Evolutionary conservation across 2,888 invertebrate species (phyloP), one percentile per base, ranked within the genome.

Genomic region (Eledona agricola): DNA sequence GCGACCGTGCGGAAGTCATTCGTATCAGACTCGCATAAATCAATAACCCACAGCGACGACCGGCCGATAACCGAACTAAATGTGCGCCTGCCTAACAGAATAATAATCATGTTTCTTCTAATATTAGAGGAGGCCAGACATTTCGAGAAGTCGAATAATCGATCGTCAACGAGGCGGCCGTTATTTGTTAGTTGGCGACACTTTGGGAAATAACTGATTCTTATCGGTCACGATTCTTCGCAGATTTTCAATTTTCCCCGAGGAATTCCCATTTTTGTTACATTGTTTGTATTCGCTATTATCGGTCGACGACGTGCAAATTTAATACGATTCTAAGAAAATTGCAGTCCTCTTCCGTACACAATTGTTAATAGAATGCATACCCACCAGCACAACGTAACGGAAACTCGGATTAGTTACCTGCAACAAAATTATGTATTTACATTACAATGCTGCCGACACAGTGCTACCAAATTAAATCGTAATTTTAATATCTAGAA

Each of bases 171-270:
- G 32, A 38, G 40, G 31, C 47, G 34, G 47, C 26, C 26, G 57
- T 58, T 60, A 60, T 62, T 60, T 64, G 59, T 64, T 57, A 55
- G 58, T 57, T 59, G 60, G 51, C 62, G 64, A 64, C 65, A 59
- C 60, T 50, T 40, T 59, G 56, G 67, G 68, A 69, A 69, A 69
- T 67, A 64, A 66, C 64, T 61, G 65, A 67, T 66, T 60, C 60
- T 66, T 68, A 69, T 69, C 68, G 64, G 61, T 59, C 57, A 58
- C 63, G 59, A 62, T 63, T 66, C 61, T 57, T 60, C 57, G 49
- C 54, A 59, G 62, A 66, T 66, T 68, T 66, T 66, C 66, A 68
- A 65, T 68, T 68, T 64, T 54, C 55, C 51, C 55, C 25, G 9
- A 42, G 51, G 47, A 57, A 42, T 45, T 50, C 35, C 40, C 35